Percentiles rank a stretch among this genome's conserved stretches.
Evolutionary conservation across 1,140 invertebrate genomes (phyloP).

Genomic region (Periplaneta americana): DNA sequence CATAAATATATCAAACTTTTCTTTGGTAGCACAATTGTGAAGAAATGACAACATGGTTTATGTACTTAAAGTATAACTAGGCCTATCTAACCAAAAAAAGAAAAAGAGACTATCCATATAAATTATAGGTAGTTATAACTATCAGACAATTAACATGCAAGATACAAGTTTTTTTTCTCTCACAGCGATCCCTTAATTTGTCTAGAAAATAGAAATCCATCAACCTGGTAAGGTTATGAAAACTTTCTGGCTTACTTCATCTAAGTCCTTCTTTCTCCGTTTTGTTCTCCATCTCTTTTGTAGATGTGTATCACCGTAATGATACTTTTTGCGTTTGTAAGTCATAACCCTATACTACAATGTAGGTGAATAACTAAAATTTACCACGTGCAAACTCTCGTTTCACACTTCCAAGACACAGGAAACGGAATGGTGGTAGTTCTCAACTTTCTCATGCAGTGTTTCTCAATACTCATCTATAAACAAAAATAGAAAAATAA

Average conservation of each 20-base stretch:
- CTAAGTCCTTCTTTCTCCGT: slow-evolving; percentile 69
- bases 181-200: too few species aligned
- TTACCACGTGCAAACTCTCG: background rate
- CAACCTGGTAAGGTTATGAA: background rate
- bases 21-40: too few species aligned
- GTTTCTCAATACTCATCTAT: background rate
- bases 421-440: background rate
- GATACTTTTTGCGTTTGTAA: slow-evolving; percentile 70
- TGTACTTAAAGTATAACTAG: too few species aligned
- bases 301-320: slow-evolving; percentile 39
- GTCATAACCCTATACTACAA: slow-evolving; percentile 36
- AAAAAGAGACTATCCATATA: too few species aligned
- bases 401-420: background rate
- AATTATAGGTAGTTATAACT: too few species aligned
- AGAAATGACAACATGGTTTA: too few species aligned
- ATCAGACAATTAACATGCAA: too few species aligned
- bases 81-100: too few species aligned
- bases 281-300: slow-evolving; percentile 67
- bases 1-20: too few species aligned
- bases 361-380: background rate
- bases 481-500: too few species aligned
- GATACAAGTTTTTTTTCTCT: too few species aligned
- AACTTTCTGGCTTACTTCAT: slow-evolving; percentile 48
- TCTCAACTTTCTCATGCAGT: background rate
- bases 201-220: too few species aligned